Percentiles rank a stretch among this genome's conserved stretches.
Conservation (phyloP, 1,140 invertebrate species). For the Heliconius eleuchia region DNA sequence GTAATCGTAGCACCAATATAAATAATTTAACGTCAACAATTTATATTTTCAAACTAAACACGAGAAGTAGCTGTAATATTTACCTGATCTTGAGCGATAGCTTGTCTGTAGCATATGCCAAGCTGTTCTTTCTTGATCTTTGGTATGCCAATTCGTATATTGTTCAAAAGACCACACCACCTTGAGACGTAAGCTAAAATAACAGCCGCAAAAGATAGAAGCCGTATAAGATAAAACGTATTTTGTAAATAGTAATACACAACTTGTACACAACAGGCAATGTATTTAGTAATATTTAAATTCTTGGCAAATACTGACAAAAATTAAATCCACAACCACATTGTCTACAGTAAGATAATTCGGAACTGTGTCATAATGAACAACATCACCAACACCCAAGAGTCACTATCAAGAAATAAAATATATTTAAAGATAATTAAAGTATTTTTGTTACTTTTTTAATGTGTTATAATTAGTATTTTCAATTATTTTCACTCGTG, state of each 20-base stretch:
- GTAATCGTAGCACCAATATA: neutral
- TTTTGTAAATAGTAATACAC: neutral
- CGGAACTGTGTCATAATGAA: too few species aligned
- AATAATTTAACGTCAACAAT: neutral
- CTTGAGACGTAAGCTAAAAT: neutral
- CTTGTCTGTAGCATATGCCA: neutral
- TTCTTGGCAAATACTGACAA: too few species aligned
- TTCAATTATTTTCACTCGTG: too few species aligned
- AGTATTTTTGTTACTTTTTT: too few species aligned
- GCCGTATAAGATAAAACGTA: neutral
- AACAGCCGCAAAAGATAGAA: neutral
- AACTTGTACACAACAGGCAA: too few species aligned
- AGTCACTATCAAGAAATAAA: too few species aligned
- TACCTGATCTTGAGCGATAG: neutral
- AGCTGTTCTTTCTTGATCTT: neutral
- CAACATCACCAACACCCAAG: too few species aligned
- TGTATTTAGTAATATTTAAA: too few species aligned
- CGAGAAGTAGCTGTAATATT: neutral
- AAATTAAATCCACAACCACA: too few species aligned
- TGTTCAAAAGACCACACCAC: neutral
- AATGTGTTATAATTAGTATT: too few species aligned
- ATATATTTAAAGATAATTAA: too few species aligned
- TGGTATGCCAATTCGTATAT: slow-evolving; percentile 4
- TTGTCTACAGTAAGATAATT: too few species aligned
- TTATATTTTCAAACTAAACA: neutral